Evolutionary conservation across 2,113 vertebrate species (phyloP).

Genomic region (Pteruthius melanotis): DNA sequence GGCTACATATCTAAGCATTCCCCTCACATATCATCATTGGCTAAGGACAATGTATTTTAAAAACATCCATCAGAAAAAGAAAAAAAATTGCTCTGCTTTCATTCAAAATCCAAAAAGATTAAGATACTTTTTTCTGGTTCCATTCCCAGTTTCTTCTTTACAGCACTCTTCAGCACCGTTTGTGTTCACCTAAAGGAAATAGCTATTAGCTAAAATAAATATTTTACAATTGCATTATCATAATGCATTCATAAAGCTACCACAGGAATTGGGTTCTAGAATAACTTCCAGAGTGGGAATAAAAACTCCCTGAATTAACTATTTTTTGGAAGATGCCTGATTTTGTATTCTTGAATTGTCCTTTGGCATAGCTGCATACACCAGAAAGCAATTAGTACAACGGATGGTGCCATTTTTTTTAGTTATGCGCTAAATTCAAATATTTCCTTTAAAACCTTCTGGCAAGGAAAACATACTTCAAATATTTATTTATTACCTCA

Average conservation of each 20-base stretch:
- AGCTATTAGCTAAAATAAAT: conserved; percentile 30
- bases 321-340: neutral
- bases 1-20: neutral
- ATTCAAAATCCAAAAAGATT: neutral
- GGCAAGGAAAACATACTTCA: neutral
- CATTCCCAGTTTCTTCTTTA: neutral
- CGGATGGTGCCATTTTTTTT: neutral
- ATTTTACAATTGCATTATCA: conserved; percentile 4
- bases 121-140: neutral
- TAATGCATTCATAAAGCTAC: neutral
- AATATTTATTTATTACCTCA: neutral
- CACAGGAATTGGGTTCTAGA: neutral
- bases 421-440: neutral
- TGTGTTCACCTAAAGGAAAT: neutral
- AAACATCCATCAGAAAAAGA: neutral
- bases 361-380: neutral
- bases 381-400: neutral
- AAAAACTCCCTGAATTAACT: neutral
- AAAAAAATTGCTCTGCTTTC: neutral
- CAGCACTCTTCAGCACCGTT: neutral
- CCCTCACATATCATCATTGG: neutral
- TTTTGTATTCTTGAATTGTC: neutral
- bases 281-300: neutral
- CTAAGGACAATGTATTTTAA: neutral
- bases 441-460: neutral